Conservation (phyloP, 2,113 vertebrate genomes). For the Pristiophorus japonicus region DNA sequence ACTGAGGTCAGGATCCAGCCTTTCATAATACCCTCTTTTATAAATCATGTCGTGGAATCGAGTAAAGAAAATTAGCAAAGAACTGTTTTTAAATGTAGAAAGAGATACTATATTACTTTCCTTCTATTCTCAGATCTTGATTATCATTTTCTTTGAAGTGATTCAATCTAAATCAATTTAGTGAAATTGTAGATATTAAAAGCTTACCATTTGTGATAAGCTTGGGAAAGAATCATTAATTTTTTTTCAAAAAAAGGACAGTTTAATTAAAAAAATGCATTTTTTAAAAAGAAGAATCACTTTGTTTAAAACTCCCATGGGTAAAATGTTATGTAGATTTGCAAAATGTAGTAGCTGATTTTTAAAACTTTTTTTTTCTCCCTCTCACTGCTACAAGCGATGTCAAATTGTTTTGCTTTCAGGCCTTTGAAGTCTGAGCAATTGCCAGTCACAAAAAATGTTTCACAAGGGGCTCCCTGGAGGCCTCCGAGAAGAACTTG, state of each 20-base stretch:
- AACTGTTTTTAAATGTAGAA: not conserved
- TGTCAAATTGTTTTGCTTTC: not conserved
- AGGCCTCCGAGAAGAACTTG: slow-evolving; percentile 7
- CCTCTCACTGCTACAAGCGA: no score
- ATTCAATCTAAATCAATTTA: not conserved
- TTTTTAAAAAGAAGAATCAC: not conserved
- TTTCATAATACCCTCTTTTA: not conserved
- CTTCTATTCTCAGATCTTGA: not conserved
- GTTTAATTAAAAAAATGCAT: not conserved
- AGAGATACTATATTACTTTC: no score
- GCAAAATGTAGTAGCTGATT: not conserved
- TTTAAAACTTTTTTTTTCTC: not conserved
- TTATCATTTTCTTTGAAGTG: not conserved
- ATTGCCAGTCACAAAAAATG: not conserved
- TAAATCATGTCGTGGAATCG: not conserved
- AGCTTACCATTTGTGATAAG: not conserved
- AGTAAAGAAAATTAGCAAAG: not conserved
- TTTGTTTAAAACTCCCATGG: not conserved
- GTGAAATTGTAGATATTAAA: not conserved
- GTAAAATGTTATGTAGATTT: not conserved
- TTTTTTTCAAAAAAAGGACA: not conserved
- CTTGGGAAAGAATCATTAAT: not conserved
- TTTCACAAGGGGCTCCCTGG: not conserved
- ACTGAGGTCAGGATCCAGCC: not conserved
- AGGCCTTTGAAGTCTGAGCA: not conserved